phyloP scores from a whole-genome alignment of 2,797 vertebrate genomes.

The Sebastes vulpes region DNA sequence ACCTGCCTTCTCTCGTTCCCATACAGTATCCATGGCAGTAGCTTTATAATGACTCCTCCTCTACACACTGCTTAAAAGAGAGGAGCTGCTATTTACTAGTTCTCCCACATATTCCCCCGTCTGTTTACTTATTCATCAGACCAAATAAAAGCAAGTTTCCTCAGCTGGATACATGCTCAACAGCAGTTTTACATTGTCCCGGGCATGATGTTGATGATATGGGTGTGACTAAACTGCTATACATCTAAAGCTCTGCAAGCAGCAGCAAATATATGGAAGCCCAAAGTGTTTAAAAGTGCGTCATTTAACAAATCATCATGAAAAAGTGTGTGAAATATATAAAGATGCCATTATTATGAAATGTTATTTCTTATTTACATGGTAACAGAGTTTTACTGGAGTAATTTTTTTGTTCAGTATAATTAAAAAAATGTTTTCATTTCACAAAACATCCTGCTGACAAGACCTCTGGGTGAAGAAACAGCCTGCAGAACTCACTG shows the following conservation, averaged over 20 bases:
- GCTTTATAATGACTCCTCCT: neutral
- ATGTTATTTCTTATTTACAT: neutral
- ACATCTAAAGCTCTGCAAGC: neutral
- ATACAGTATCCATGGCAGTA: neutral
- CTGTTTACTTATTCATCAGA: slow-evolving; percentile 34
- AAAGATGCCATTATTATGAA: neutral
- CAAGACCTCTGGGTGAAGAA: no score
- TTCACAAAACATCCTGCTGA: no score
- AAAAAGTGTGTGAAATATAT: neutral
- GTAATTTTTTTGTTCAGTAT: no score
- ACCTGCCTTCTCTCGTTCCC: slow-evolving; percentile 17
- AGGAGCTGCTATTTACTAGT: neutral
- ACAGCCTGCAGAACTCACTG: no score
- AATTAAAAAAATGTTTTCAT: no score
- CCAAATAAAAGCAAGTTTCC: slow-evolving; percentile 7
- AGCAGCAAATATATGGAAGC: neutral
- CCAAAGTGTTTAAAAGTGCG: neutral
- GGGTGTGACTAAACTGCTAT: neutral
- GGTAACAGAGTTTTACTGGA: neutral
- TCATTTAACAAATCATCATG: neutral
- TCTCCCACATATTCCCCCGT: neutral
- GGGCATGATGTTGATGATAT: neutral
- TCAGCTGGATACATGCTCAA: neutral
- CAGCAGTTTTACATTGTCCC: neutral
- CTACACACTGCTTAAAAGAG: neutral